These are phyloP conservation scores for Drosophila kuntzei DNA, from an alignment of 2,888 invertebrate genomes.

Conservation along the genomic window DNA sequence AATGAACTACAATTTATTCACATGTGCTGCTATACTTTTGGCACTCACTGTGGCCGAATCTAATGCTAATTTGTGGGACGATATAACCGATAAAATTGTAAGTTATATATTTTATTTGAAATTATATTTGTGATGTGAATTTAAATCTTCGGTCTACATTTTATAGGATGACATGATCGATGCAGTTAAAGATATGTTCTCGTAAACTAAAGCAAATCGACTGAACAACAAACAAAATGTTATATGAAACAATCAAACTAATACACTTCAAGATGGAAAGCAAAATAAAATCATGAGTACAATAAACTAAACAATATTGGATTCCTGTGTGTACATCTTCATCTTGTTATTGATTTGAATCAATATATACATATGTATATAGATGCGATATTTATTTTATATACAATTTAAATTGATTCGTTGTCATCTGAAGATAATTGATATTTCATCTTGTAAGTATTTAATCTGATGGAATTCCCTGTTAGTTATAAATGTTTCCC, in stretches of 20 bases:
- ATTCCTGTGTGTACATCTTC: too few relatives aligned
- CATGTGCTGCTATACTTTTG: slow-evolving; percentile 33
- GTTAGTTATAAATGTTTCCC: slow-evolving; percentile 29
- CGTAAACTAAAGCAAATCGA: slow-evolving; percentile 3
- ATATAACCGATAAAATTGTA: slow-evolving; percentile 45
- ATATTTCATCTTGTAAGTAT: slow-evolving; percentile 13
- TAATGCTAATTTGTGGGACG: slow-evolving; percentile 43
- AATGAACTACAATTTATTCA: slow-evolving; percentile 44
- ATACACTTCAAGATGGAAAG: background rate
- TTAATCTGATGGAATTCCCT: slow-evolving; percentile 45
- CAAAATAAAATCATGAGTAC: slow-evolving; percentile 2
- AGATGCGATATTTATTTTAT: background rate
- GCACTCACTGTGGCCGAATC: slow-evolving; percentile 40
- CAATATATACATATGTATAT: too few relatives aligned
- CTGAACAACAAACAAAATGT: background rate
- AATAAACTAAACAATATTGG: background rate
- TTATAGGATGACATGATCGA: slow-evolving; percentile 42
- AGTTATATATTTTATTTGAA: slow-evolving; percentile 9
- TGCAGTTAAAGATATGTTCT: slow-evolving; percentile 43
- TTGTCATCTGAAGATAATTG: background rate
- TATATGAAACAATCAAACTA: background rate
- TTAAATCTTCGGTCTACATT: background rate
- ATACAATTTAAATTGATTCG: slow-evolving; percentile 1
- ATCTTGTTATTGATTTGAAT: too few relatives aligned
- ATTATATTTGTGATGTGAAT: background rate